These are phyloP conservation scores for Sitta europaea DNA, from an alignment of 2,113 vertebrate genomes.

Conservation along the genomic window DNA sequence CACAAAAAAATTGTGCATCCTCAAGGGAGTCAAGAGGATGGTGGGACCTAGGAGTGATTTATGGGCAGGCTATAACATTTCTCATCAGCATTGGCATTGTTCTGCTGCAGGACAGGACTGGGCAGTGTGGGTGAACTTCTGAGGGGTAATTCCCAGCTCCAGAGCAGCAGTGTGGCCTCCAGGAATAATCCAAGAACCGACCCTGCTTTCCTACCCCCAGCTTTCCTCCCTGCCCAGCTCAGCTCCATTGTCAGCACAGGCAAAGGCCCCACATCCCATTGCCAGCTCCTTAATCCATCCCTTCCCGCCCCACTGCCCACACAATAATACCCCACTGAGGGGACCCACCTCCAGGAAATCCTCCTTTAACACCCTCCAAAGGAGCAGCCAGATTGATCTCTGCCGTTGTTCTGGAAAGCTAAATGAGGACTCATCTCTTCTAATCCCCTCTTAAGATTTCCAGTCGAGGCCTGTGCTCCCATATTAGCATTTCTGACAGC, in stretches of 20 bases:
- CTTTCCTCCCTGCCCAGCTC: neutral
- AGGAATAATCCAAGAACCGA: neutral
- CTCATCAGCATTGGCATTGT: neutral
- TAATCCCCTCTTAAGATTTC: conserved; percentile 35
- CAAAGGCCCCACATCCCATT: neutral
- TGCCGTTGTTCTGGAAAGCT: neutral
- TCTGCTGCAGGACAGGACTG: neutral
- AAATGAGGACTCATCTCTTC: conserved; percentile 43
- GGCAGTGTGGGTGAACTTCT: neutral
- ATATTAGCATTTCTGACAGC: conserved; percentile 28
- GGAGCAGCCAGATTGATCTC: conserved; percentile 43
- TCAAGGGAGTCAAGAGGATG: neutral
- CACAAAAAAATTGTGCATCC: neutral
- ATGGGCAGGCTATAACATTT: neutral
- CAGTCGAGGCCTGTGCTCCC: neutral
- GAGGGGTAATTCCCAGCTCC: neutral
- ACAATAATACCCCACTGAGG: conserved; percentile 41
- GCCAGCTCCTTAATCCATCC: conserved; percentile 32
- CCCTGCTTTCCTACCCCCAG: neutral
- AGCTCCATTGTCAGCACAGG: neutral
- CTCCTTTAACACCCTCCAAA: conserved; percentile 41
- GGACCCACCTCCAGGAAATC: conserved; percentile 53
- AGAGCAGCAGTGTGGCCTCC: neutral
- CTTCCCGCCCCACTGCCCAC: neutral
- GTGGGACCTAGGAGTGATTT: neutral